These are phyloP conservation scores for Ormyrus rosae DNA, from an alignment of 2,888 invertebrate species.

Conservation along the genomic window DNA sequence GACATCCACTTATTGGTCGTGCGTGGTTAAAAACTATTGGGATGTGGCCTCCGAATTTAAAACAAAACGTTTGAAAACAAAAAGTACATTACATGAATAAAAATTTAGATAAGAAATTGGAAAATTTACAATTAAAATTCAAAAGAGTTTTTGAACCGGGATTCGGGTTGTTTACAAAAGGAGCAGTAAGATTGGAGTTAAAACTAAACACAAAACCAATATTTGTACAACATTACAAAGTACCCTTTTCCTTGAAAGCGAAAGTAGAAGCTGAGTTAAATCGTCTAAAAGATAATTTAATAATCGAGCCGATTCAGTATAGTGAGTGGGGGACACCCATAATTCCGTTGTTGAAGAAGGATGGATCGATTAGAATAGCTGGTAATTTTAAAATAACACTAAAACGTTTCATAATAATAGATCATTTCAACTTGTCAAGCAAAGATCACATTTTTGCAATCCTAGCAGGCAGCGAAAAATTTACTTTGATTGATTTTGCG, in stretches of 20 bases:
- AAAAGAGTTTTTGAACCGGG: constrained; percentile 41
- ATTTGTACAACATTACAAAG: constrained; percentile 8
- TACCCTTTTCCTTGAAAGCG: constrained; percentile 42
- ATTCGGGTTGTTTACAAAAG: constrained; percentile 48
- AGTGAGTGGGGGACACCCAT: constrained; percentile 60
- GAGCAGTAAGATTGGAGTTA: not conserved
- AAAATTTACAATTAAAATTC: constrained; percentile 39
- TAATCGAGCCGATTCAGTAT: constrained; percentile 8
- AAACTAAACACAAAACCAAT: constrained; percentile 1
- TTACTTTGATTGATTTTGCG: constrained; percentile 55
- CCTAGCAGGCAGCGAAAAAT: constrained; percentile 59
- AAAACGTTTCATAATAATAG: constrained; percentile 55
- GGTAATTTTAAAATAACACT: constrained; percentile 62
- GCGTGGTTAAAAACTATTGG: constrained; percentile 46
- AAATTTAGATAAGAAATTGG: not conserved
- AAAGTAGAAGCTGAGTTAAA: constrained; percentile 26
- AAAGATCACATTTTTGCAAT: constrained; percentile 58
- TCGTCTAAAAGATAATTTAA: constrained; percentile 2
- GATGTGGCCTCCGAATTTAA: constrained; percentile 47
- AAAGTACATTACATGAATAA: constrained; percentile 9
- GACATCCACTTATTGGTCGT: constrained; percentile 51
- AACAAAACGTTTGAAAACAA: constrained; percentile 4
- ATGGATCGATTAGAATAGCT: constrained; percentile 62
- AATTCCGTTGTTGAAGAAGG: constrained; percentile 62
- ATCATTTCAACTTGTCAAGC: constrained; percentile 57